Evolutionary conservation across 2,888 invertebrate species (phyloP).

Genomic region (Calephelis perditalis): DNA sequence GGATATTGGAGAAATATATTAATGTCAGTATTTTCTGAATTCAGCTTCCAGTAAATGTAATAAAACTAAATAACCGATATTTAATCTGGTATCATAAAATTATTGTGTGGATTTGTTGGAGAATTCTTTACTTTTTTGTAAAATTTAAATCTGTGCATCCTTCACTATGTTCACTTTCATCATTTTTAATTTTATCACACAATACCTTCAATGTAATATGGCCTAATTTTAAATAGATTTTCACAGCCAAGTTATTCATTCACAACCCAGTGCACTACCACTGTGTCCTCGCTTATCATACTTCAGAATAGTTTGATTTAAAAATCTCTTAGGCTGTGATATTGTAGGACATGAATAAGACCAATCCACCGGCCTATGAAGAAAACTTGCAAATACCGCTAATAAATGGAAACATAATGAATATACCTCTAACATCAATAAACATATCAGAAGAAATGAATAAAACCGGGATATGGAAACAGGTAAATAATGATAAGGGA

Average conservation of each 20-base stretch:
- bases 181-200: not conserved
- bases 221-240: not conserved
- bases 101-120: too few species aligned
- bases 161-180: not conserved
- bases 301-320: conserved; percentile 24
- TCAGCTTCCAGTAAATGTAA: too few species aligned
- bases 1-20: too few species aligned
- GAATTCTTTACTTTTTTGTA: too few species aligned
- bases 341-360: conserved; percentile 68
- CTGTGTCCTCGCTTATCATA: not conserved
- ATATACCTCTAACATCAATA: conserved; percentile 89
- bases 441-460: conserved; percentile 96
- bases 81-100: too few species aligned
- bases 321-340: conserved; percentile 42
- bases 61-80: too few species aligned
- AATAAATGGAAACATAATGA: conserved; percentile 93
- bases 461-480: conserved; percentile 95
- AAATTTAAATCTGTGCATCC: too few species aligned
- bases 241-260: not conserved
- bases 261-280: conserved; percentile 1
- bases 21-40: too few species aligned
- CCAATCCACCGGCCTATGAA: conserved; percentile 69
- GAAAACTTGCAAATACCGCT: conserved; percentile 91
- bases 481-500: conserved; percentile 84
- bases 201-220: not conserved